Percentiles rank a stretch among this genome's conserved stretches.
Evolutionary conservation across 2,797 vertebrate genomes (phyloP).

Genomic region (Melanotaenia boesemani): DNA sequence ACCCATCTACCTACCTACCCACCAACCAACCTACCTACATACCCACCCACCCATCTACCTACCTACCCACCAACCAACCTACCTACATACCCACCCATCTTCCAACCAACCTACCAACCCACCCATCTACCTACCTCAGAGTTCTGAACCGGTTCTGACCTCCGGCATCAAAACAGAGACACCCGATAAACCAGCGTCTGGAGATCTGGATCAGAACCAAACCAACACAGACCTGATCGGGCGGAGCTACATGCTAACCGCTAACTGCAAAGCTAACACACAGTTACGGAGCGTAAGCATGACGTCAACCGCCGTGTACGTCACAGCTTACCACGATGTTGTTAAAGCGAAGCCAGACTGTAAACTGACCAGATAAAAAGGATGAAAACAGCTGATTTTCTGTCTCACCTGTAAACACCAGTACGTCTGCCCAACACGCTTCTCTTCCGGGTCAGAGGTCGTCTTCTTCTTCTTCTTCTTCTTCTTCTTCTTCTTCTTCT

Average conservation of each 20-base stretch:
- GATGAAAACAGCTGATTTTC: conserved; percentile 1
- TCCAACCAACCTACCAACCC: no score
- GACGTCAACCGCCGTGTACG: not conserved
- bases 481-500: no score
- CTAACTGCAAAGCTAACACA: not conserved
- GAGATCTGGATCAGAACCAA: not conserved
- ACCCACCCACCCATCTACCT: no score
- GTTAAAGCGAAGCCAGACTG: no score
- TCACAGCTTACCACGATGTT: not conserved
- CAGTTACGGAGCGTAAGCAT: not conserved
- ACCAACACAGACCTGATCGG: no score
- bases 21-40: no score
- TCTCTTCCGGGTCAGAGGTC: no score
- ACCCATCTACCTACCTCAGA: no score
- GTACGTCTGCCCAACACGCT: not conserved
- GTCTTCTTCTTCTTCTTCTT: no score
- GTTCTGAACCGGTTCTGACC: not conserved
- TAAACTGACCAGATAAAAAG: not conserved
- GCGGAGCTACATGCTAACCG: conserved; percentile 17
- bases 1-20: no score
- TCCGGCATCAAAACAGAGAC: not conserved
- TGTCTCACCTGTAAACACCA: conserved; percentile 18
- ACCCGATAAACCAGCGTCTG: not conserved
- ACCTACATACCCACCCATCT: no score
- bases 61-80: no score